Conservation (phyloP, 2,888 invertebrate species). For the Phytoseiulus persimilis region DNA sequence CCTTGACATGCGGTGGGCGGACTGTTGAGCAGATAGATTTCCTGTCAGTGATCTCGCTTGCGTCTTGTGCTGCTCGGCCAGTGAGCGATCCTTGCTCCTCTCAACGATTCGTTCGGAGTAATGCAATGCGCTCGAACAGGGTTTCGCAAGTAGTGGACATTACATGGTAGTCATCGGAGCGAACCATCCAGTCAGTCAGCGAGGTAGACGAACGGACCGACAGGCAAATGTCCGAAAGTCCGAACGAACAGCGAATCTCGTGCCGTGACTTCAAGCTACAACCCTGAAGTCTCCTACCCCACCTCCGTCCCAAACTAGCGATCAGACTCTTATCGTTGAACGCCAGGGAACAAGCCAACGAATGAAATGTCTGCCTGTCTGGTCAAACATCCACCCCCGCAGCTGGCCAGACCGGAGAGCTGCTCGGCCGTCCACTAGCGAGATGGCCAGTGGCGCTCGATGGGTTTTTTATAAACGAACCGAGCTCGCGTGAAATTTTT, state of each 20-base stretch:
- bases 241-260: neutral
- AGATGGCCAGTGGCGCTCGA: neutral
- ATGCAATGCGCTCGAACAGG: neutral
- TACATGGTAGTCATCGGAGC: neutral
- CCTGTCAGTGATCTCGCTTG: neutral
- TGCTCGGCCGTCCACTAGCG: neutral
- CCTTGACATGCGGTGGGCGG: neutral
- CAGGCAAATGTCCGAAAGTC: neutral
- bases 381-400: neutral
- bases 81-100: neutral
- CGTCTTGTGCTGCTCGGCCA: neutral
- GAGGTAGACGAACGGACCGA: neutral
- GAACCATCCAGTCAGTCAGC: neutral
- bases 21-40: neutral
- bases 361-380: neutral
- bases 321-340: neutral
- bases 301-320: neutral
- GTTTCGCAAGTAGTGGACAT: neutral
- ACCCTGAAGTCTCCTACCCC: neutral
- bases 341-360: neutral
- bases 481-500: slow-evolving; percentile 5
- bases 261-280: slow-evolving; percentile 5
- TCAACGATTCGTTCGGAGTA: neutral
- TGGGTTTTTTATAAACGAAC: neutral
- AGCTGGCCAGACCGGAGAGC: neutral